Conservation (phyloP, 2,888 invertebrate species). For the Caenorhabditis sulstoni region DNA sequence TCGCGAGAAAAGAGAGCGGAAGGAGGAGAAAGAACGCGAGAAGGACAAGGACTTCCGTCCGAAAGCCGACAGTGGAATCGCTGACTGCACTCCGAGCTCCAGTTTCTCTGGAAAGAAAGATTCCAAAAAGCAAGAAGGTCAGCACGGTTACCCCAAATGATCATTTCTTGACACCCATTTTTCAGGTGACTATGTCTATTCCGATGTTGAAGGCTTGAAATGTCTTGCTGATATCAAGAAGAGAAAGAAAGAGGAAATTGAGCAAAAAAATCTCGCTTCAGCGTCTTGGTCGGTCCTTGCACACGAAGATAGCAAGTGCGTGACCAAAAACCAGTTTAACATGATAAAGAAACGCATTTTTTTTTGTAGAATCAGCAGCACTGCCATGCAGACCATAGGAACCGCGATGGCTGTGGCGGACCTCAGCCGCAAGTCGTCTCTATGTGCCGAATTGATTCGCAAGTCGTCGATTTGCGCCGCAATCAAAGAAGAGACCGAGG, state of each 20-base stretch:
- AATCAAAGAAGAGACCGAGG: slow-evolving; percentile 53
- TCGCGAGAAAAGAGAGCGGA: slow-evolving; percentile 27
- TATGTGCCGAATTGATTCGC: slow-evolving; percentile 28
- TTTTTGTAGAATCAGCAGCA: neutral
- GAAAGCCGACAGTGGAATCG: slow-evolving; percentile 47
- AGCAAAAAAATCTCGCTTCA: neutral
- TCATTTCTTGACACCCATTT: no score
- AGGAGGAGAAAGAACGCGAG: slow-evolving; percentile 25
- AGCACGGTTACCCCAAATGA: neutral
- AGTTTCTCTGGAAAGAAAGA: slow-evolving; percentile 37
- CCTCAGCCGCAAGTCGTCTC: slow-evolving; percentile 11
- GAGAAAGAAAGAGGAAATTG: slow-evolving; percentile 21
- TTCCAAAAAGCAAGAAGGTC: slow-evolving; percentile 5
- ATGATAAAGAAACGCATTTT: neutral
- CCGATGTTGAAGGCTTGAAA: slow-evolving; percentile 34
- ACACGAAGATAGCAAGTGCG: slow-evolving; percentile 36
- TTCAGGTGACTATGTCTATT: slow-evolving; percentile 4
- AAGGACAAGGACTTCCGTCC: slow-evolving; percentile 33
- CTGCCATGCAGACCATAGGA: slow-evolving; percentile 2
- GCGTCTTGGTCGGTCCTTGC: slow-evolving; percentile 1
- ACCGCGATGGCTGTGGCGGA: slow-evolving; percentile 21
- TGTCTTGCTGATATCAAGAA: slow-evolving; percentile 38
- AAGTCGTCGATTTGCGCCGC: slow-evolving; percentile 47
- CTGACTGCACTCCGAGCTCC: slow-evolving; percentile 46
- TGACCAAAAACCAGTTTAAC: neutral